A percentile compares a stretch with the other conserved stretches of the same genome.
Evolutionary conservation across 1,140 invertebrate species (phyloP).

Genomic region (Orius insidiosus): DNA sequence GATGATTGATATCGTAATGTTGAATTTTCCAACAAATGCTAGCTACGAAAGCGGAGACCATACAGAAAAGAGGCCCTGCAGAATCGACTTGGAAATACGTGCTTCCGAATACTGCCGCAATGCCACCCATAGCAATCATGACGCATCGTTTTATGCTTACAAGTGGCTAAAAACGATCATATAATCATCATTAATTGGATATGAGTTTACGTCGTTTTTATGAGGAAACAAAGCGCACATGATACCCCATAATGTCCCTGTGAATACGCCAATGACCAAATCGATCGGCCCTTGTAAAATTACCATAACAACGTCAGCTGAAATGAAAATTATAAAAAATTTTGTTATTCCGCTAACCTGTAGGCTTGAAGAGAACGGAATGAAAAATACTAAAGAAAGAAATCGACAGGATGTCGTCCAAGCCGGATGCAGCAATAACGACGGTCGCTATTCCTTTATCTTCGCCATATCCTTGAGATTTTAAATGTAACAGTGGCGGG

Average conservation of each 20-base stretch:
- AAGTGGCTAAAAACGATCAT: neutral
- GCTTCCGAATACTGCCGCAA: constrained; percentile 42
- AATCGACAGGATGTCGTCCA: constrained; percentile 61
- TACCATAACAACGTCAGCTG: too few species aligned
- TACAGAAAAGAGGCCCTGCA: constrained; percentile 42
- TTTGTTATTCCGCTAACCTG: too few species aligned
- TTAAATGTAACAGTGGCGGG: constrained; percentile 43
- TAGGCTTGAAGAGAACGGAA: neutral
- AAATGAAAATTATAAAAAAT: too few species aligned
- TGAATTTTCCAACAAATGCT: constrained; percentile 29
- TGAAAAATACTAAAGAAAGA: constrained; percentile 43
- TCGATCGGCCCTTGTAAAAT: constrained; percentile 35
- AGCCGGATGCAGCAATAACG: constrained; percentile 53
- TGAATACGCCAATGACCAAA: constrained; percentile 31
- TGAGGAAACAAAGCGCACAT: constrained; percentile 29
- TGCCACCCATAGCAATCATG: constrained; percentile 33
- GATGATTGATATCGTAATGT: constrained; percentile 12
- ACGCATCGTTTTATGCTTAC: constrained; percentile 25
- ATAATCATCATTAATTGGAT: neutral
- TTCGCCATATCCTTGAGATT: constrained; percentile 43
- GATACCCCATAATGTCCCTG: constrained; percentile 31
- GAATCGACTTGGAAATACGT: constrained; percentile 34
- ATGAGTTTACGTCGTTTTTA: constrained; percentile 22
- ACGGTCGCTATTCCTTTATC: constrained; percentile 57
- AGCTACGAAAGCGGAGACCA: constrained; percentile 41